These are phyloP conservation scores for Thrips palmi DNA, from an alignment of 1,140 invertebrate genomes.

Conservation along the genomic window DNA sequence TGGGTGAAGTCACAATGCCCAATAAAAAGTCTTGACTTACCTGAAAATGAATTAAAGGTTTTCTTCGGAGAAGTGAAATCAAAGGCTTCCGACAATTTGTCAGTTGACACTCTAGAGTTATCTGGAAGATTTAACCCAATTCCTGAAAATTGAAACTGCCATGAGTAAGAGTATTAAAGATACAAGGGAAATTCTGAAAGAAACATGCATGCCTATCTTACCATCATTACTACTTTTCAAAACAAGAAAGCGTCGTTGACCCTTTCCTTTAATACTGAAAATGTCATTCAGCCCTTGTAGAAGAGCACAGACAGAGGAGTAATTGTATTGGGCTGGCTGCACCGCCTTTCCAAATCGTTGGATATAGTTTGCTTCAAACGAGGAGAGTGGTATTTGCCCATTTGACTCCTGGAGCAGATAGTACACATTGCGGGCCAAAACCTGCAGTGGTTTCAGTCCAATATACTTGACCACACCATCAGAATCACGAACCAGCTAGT, in stretches of 20 bases:
- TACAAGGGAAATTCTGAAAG: too few species aligned
- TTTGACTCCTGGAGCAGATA: slow-evolving; percentile 30
- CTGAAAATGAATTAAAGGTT: too few species aligned
- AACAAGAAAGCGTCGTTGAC: slow-evolving; percentile 23
- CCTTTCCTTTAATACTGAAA: slow-evolving; percentile 25
- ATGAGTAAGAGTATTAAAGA: too few species aligned
- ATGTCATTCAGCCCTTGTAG: slow-evolving; percentile 37
- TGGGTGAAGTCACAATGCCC: too few species aligned
- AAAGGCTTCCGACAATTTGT: too few species aligned
- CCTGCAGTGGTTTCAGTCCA: slow-evolving; percentile 32
- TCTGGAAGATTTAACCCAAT: too few species aligned
- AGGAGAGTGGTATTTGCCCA: slow-evolving; percentile 29
- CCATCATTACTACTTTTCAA: too few species aligned
- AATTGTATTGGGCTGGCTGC: slow-evolving; percentile 34
- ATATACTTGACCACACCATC: slow-evolving; percentile 24
- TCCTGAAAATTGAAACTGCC: too few species aligned
- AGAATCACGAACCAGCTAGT: slow-evolving; percentile 10
- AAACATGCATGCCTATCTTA: too few species aligned
- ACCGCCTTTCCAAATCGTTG: slow-evolving; percentile 31
- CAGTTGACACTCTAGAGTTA: too few species aligned
- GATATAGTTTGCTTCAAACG: slow-evolving; percentile 34
- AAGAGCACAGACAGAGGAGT: slow-evolving; percentile 26
- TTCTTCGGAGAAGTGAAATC: too few species aligned
- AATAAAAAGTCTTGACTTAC: too few species aligned
- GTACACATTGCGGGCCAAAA: slow-evolving; percentile 36